These are phyloP conservation scores for Pristionchus mayeri DNA, from an alignment of 2,888 invertebrate genomes.

Conservation along the genomic window DNA sequence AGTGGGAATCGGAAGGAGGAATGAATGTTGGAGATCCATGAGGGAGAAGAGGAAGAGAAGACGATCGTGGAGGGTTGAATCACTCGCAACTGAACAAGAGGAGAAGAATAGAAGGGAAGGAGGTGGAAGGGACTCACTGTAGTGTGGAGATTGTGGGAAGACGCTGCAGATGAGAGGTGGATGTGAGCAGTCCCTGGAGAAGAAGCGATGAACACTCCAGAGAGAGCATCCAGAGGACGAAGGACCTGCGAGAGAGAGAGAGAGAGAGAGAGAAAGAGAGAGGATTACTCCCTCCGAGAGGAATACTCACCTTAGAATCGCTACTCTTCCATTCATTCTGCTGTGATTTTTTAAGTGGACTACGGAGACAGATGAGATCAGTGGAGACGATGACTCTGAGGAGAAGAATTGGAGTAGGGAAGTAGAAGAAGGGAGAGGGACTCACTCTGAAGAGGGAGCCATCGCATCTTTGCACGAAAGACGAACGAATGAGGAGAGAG, in stretches of 20 bases:
- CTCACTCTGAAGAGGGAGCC: constrained; percentile 43
- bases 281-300: no score
- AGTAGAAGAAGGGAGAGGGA: no score
- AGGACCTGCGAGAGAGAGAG: neutral
- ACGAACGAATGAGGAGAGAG: constrained; percentile 62
- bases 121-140: no score
- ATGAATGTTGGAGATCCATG: constrained; percentile 11
- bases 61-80: neutral
- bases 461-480: constrained; percentile 56
- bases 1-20: constrained; percentile 33
- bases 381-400: constrained; percentile 20
- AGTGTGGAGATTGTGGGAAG: neutral
- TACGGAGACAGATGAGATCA: constrained; percentile 22
- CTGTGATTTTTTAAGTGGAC: neutral
- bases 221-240: neutral
- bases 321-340: constrained; percentile 10
- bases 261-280: no score
- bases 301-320: constrained; percentile 13
- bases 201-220: constrained; percentile 31
- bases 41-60: constrained; percentile 25
- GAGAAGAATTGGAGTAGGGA: no score
- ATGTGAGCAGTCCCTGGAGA: neutral
- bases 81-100: constrained; percentile 17
- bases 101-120: no score
- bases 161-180: neutral